Percentiles rank a stretch among this genome's conserved stretches.
Evolutionary conservation across 2,113 vertebrate genomes (phyloP).

Genomic region (Cyprichromis sp.): DNA sequence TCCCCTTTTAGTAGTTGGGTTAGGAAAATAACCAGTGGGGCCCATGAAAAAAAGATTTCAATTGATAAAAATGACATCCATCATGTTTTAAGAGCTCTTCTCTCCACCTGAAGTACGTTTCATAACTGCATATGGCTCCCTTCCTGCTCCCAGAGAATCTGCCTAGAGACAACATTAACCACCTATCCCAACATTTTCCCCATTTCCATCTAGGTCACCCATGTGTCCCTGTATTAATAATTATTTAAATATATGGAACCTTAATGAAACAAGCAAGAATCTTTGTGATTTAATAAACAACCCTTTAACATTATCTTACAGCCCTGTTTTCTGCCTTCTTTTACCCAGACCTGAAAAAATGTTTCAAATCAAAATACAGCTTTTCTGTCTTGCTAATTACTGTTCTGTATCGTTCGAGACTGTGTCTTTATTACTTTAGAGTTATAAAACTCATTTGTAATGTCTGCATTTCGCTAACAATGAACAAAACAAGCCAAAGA

Average conservation of each 20-base stretch:
- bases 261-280: neutral
- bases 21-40: conserved; percentile 6
- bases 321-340: neutral
- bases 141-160: neutral
- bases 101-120: conserved; percentile 5
- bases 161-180: neutral
- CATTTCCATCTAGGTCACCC: neutral
- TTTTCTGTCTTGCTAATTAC: neutral
- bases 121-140: neutral
- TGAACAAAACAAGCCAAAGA: neutral
- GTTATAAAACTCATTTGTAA: neutral
- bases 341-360: neutral
- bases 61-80: conserved; percentile 35
- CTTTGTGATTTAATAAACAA: neutral
- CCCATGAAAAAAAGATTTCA: conserved; percentile 17
- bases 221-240: neutral
- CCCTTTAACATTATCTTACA: neutral
- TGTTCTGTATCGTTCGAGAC: neutral
- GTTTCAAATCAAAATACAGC: neutral
- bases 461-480: neutral
- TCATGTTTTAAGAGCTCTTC: conserved; percentile 36
- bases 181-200: neutral
- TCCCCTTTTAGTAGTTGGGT: neutral
- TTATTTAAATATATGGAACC: neutral
- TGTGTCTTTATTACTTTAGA: neutral